Percentiles rank a stretch among this genome's conserved stretches.
phyloP scores from a whole-genome alignment of 2,888 invertebrate genomes.

The Drosophila antonietae region DNA sequence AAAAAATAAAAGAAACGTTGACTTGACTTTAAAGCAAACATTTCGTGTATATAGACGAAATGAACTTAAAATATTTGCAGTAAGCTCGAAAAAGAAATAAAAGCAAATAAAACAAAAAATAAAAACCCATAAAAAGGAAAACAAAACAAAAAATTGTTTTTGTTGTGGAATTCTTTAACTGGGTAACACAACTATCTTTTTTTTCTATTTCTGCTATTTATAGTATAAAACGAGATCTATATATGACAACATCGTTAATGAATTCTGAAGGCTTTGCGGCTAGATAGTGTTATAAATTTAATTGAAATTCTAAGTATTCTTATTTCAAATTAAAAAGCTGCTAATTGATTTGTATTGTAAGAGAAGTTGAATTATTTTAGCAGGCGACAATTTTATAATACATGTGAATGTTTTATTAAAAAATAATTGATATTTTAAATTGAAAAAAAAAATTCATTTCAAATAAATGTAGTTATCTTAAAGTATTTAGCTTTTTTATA shows the following conservation, averaged over 20 bases:
- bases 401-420: not conserved
- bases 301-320: conserved; percentile 13
- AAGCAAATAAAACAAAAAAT: conserved; percentile 17
- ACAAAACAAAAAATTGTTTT: conserved; percentile 1
- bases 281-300: conserved; percentile 36
- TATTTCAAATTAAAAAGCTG: not conserved
- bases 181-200: conserved; percentile 2
- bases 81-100: conserved; percentile 23
- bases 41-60: conserved; percentile 17
- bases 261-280: conserved; percentile 33
- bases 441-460: no score
- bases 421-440: no score
- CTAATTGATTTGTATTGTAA: not conserved
- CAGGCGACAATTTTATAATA: not conserved
- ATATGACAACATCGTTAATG: conserved; percentile 56
- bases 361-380: not conserved
- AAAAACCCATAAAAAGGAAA: not conserved
- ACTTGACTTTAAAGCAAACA: conserved; percentile 35
- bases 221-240: conserved; percentile 13
- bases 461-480: no score
- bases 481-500: no score
- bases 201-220: not conserved
- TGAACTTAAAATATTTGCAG: conserved; percentile 37
- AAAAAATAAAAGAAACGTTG: conserved; percentile 37
- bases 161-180: conserved; percentile 11